phyloP scores from a whole-genome alignment of 2,113 vertebrate genomes.

The Oenanthe oenanthe region DNA sequence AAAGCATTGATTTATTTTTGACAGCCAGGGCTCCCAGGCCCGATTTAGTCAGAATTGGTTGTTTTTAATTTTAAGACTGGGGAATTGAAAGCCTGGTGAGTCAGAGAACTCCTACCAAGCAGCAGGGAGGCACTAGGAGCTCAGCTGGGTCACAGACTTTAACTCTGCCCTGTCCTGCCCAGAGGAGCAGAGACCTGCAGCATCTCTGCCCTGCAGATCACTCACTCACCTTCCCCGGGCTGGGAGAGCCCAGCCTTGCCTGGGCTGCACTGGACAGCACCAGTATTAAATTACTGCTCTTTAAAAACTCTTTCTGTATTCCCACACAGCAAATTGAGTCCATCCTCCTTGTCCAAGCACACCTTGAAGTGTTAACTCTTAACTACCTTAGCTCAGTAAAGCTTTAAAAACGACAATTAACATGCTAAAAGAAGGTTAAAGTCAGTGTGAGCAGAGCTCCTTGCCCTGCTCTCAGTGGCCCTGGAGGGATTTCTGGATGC shows the following conservation, averaged over 20 bases:
- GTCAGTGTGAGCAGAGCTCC: accelerated
- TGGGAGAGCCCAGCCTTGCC: accelerated
- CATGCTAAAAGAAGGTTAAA: accelerated
- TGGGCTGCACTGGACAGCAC: accelerated
- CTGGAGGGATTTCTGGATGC: background rate
- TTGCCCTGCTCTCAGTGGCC: accelerated
- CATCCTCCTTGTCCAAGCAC: background rate
- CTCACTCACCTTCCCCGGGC: accelerated
- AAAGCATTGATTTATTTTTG: background rate
- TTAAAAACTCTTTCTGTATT: accelerated
- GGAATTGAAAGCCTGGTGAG: background rate
- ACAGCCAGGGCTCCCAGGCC: background rate
- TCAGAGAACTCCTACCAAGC: background rate
- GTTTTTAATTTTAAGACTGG: background rate
- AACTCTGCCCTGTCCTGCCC: background rate
- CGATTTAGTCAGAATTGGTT: background rate
- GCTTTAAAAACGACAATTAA: background rate
- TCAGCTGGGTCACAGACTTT: background rate
- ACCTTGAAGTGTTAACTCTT: no score
- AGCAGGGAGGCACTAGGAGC: background rate
- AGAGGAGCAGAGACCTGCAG: background rate
- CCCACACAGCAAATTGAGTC: background rate
- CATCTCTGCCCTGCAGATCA: accelerated
- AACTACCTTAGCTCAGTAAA: accelerated
- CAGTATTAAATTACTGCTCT: accelerated